Evolutionary conservation across 2,113 vertebrate genomes (phyloP).

Genomic region (Galbula dea): DNA sequence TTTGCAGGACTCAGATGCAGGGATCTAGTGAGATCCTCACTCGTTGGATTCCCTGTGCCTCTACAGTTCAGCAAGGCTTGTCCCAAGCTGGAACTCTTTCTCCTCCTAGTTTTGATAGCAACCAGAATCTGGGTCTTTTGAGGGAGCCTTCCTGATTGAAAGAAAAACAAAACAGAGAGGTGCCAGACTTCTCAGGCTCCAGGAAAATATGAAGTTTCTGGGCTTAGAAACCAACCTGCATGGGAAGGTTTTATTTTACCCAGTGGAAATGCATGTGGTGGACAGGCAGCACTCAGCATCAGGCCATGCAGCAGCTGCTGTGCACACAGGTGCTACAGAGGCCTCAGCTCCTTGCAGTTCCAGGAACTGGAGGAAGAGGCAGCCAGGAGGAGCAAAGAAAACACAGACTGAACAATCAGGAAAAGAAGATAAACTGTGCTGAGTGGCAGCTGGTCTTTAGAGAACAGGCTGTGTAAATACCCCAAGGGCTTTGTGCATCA

Average conservation of each 20-base stretch:
- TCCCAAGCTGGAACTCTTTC: not conserved
- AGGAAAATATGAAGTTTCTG: not conserved
- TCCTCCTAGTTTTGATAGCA: not conserved
- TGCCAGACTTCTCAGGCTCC: not conserved
- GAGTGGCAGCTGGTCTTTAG: slow-evolving; percentile 50
- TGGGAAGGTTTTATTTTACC: not conserved
- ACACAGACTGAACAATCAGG: slow-evolving; percentile 41
- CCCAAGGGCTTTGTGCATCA: slow-evolving; percentile 48
- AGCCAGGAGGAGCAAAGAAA: slow-evolving; percentile 51
- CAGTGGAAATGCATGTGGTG: not conserved
- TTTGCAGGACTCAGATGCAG: not conserved
- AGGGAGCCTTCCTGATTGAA: fast-evolving
- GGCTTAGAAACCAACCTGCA: not conserved
- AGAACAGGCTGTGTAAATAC: slow-evolving; percentile 54
- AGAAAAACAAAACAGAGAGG: not conserved
- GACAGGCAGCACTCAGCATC: not conserved
- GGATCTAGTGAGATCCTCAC: not conserved
- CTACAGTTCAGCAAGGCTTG: not conserved
- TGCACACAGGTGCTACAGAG: slow-evolving; percentile 2
- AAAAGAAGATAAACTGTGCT: slow-evolving; percentile 61
- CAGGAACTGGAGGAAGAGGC: slow-evolving; percentile 30
- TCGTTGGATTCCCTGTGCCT: not conserved
- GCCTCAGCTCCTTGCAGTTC: slow-evolving; percentile 22
- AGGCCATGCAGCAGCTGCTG: not conserved
- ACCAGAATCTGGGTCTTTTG: not conserved